Evolutionary conservation across 2,888 invertebrate genomes (phyloP), one percentile per base, ranked within the genome.

Genomic region (Hylaea fasciaria): DNA sequence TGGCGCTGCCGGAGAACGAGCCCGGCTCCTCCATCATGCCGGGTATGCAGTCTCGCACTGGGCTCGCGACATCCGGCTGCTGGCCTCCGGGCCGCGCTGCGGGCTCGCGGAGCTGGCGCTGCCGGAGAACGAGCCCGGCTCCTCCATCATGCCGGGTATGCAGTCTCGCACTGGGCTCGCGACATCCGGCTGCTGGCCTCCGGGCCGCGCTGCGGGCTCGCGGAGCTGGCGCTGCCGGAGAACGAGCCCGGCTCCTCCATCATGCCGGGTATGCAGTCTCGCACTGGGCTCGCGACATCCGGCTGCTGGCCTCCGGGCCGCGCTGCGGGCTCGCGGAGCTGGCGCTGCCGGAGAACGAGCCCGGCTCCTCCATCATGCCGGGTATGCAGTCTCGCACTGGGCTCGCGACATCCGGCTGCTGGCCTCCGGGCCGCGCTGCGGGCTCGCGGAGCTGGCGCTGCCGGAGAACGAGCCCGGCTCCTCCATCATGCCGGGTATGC

Each of bases 1-100:
- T 99, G 0, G 94, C 94, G 64, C 94, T 99, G 72, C 99, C 99
- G 0, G 99, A 99, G 92, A 99, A 99, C 85, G 99, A 99, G 82
- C 99, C 99, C 0, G 99, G 99, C 1, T 98, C 98, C 78, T 98
- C 98, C n/a, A 99, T 99, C 71, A 99, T 99, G 99, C 99, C 99
- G 16, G 99, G 97, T 94, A 73, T 80, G 73, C 7, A n/a, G n/a
- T n/a, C n/a, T n/a, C n/a, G n/a, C 7, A 28, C 28, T 28, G 7
- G 28, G 7, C 7, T n/a, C n/a, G n/a, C 86, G 99, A 99, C 89
- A 95, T 97, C 71, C 91, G 95, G n/a, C 94, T 99, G 78, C 92
- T 99, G 65, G 99, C 97, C 0, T 98, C 98, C 0, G 99, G 99
- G 0, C 99, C 99, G 0, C 94, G 99, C 22, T 99, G 98, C 81